These are phyloP conservation scores for Melinaea marsaeus DNA, from an alignment of 2,888 invertebrate genomes.

Conservation along the genomic window DNA sequence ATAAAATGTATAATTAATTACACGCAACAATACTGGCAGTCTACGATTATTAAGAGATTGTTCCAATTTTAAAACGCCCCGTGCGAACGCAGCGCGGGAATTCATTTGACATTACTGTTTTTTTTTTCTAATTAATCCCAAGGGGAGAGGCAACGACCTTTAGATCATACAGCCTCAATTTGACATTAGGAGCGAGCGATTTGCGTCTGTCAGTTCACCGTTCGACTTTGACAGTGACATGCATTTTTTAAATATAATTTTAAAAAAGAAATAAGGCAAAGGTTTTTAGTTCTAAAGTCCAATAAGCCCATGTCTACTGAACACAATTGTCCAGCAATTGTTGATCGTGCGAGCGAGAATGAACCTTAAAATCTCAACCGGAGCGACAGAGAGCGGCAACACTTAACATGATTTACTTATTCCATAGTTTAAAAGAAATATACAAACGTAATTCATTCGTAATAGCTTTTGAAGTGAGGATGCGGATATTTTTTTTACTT, in stretches of 20 bases:
- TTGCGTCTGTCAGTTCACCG: not conserved
- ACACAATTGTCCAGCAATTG: slow-evolving; percentile 52
- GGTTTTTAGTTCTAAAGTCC: slow-evolving; percentile 12
- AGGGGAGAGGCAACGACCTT: no score
- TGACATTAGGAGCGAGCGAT: no score
- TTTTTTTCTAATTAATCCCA: no score
- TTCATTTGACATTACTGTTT: no score
- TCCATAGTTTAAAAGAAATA: slow-evolving; percentile 12
- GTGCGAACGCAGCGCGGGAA: not conserved
- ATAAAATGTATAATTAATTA: slow-evolving; percentile 37
- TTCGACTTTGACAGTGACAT: slow-evolving; percentile 9
- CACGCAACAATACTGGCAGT: slow-evolving; percentile 49
- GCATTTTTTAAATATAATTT: not conserved
- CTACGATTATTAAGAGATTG: slow-evolving; percentile 17
- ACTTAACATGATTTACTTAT: slow-evolving; percentile 35
- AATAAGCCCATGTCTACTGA: slow-evolving; percentile 35
- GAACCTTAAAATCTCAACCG: slow-evolving; percentile 13
- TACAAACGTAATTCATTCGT: slow-evolving; percentile 12
- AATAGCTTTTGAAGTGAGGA: slow-evolving; percentile 14
- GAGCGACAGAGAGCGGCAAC: slow-evolving; percentile 40
- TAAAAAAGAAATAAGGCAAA: slow-evolving; percentile 11
- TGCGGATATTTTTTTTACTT: no score
- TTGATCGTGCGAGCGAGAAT: slow-evolving; percentile 33
- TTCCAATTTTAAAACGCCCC: slow-evolving; percentile 8
- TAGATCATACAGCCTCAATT: no score